Conservation (phyloP, 2,797 vertebrate species). For the Botia kubotai region DNA sequence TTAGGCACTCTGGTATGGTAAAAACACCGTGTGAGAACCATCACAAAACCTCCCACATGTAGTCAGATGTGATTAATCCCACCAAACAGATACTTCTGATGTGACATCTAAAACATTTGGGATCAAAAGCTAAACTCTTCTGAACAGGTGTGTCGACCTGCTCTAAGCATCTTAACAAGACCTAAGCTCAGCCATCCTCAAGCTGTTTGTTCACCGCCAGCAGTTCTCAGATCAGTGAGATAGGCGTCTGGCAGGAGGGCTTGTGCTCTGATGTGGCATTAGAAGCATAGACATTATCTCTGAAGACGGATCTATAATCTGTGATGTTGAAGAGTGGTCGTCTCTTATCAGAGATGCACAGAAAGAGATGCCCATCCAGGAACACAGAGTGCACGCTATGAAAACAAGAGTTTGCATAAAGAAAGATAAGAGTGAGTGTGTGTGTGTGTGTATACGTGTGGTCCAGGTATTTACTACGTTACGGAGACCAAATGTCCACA, state of each 20-base stretch:
- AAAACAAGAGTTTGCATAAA: conserved; percentile 33
- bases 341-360: conserved; percentile 56
- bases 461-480: no score
- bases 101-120: neutral
- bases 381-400: conserved; percentile 15
- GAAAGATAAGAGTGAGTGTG: neutral
- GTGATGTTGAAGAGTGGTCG: conserved; percentile 50
- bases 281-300: conserved; percentile 47
- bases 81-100: conserved; percentile 9
- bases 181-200: neutral
- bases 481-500: no score
- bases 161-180: conserved; percentile 17
- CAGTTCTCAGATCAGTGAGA: conserved; percentile 51
- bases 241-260: conserved; percentile 30
- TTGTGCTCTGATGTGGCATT: conserved; percentile 45
- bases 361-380: conserved; percentile 42
- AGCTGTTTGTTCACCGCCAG: conserved; percentile 2
- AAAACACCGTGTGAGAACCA: neutral
- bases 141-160: conserved; percentile 22
- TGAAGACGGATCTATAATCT: conserved; percentile 57
- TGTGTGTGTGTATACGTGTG: neutral
- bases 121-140: conserved; percentile 34
- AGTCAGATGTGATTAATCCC: neutral
- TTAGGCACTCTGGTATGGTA: conserved; percentile 22
- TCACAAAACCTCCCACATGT: neutral